These are phyloP conservation scores for Nasalis larvatus DNA, from an alignment of 2,113 vertebrate genomes.

Conservation along the genomic window DNA sequence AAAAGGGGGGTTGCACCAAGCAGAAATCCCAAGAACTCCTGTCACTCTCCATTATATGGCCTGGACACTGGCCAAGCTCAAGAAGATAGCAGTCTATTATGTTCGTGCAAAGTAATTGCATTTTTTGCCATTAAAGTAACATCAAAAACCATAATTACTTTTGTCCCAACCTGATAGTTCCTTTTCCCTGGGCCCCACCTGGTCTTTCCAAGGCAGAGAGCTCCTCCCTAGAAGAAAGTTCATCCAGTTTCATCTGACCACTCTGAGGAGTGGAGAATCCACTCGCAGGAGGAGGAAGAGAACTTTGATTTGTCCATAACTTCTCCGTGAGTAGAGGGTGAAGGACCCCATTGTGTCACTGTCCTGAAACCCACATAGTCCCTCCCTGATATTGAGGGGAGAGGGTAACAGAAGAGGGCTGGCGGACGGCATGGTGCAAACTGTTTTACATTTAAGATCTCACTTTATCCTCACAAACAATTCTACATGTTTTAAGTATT, in stretches of 20 bases:
- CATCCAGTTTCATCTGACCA: neutral
- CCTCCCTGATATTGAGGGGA: neutral
- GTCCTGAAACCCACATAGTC: neutral
- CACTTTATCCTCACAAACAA: neutral
- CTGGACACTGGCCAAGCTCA: neutral
- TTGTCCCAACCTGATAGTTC: no score
- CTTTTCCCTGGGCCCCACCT: neutral
- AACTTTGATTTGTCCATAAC: neutral
- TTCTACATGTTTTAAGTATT: neutral
- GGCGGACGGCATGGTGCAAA: neutral
- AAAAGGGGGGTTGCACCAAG: neutral
- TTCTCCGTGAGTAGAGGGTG: accelerated
- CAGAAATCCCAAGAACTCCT: neutral
- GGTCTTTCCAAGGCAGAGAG: neutral
- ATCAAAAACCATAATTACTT: no score
- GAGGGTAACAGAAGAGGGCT: neutral
- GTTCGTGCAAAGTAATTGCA: no score
- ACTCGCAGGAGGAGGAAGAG: neutral
- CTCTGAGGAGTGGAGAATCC: neutral
- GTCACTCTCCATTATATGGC: neutral
- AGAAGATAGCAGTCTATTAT: neutral
- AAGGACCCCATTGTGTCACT: neutral
- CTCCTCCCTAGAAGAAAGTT: neutral
- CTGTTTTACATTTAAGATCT: neutral
- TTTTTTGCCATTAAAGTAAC: no score